Conservation (phyloP, 2,113 vertebrate species). For the Athene noctua region DNA sequence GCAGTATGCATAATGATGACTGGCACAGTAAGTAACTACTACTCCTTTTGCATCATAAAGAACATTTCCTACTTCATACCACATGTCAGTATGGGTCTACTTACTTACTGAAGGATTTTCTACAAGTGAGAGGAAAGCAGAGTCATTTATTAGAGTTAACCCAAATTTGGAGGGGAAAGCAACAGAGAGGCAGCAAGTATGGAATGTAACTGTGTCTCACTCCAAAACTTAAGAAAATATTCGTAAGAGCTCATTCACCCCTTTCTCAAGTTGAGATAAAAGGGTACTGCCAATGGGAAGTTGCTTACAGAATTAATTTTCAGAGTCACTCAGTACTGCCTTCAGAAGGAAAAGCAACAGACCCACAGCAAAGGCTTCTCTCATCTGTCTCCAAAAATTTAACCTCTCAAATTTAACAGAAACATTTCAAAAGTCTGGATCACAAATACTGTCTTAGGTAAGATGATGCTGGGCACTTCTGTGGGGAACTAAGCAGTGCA, state of each 20-base stretch:
- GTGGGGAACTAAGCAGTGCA: neutral
- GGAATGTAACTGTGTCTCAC: neutral
- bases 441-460: neutral
- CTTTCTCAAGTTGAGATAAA: neutral
- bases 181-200: neutral
- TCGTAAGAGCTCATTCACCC: neutral
- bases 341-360: neutral
- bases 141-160: neutral
- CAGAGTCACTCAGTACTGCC: neutral
- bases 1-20: neutral
- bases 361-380: neutral
- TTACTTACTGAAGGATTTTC: neutral
- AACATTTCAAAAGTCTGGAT: neutral
- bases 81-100: neutral
- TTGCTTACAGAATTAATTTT: neutral
- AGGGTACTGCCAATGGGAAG: neutral
- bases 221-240: too few species aligned
- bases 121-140: neutral
- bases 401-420: neutral
- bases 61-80: neutral
- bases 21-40: neutral
- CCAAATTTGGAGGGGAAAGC: neutral
- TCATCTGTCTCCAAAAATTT: neutral
- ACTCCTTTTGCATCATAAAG: neutral
- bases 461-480: neutral